phyloP scores from a whole-genome alignment of 1,140 invertebrate genomes.

The Ctenoplectra terminalis region DNA sequence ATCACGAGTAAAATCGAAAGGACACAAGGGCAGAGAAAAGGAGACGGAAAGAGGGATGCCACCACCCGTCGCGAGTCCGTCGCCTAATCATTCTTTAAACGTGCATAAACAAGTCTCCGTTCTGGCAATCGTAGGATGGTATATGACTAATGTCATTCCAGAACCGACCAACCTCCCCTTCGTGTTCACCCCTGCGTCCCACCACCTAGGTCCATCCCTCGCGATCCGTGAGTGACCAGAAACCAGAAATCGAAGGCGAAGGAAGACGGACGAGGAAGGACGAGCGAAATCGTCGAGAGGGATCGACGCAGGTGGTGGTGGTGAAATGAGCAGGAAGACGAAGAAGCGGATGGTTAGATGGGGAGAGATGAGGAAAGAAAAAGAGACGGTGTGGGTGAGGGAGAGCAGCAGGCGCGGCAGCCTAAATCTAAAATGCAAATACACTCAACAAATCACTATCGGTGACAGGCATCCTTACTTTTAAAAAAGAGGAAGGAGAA shows the following conservation, averaged over 20 bases:
- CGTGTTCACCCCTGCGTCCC: slow-evolving; percentile 48
- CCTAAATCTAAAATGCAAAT: slow-evolving; percentile 83
- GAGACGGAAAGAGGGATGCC: slow-evolving; percentile 61
- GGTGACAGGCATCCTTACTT: slow-evolving; percentile 81
- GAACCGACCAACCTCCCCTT: slow-evolving; percentile 65
- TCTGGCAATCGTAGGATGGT: slow-evolving; percentile 66
- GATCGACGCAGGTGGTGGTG: background rate
- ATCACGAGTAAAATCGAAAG: slow-evolving; percentile 43
- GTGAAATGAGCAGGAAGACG: slow-evolving; percentile 36
- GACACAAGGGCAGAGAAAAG: slow-evolving; percentile 23
- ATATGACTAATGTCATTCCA: slow-evolving; percentile 82
- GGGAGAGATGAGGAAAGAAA: slow-evolving; percentile 48
- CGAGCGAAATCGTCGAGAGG: background rate
- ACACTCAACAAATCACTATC: slow-evolving; percentile 82
- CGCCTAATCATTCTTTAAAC: slow-evolving; percentile 84
- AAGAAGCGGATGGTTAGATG: slow-evolving; percentile 33
- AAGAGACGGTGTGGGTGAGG: slow-evolving; percentile 40
- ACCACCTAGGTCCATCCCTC: slow-evolving; percentile 28
- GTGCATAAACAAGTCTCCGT: slow-evolving; percentile 81
- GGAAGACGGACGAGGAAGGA: background rate
- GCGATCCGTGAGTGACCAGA: background rate
- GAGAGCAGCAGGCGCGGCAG: slow-evolving; percentile 74
- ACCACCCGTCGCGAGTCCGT: slow-evolving; percentile 77
- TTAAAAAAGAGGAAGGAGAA: slow-evolving; percentile 80
- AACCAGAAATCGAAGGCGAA: background rate